Conservation (phyloP, 2,888 invertebrate genomes). For the Bunonema sp. region DNA sequence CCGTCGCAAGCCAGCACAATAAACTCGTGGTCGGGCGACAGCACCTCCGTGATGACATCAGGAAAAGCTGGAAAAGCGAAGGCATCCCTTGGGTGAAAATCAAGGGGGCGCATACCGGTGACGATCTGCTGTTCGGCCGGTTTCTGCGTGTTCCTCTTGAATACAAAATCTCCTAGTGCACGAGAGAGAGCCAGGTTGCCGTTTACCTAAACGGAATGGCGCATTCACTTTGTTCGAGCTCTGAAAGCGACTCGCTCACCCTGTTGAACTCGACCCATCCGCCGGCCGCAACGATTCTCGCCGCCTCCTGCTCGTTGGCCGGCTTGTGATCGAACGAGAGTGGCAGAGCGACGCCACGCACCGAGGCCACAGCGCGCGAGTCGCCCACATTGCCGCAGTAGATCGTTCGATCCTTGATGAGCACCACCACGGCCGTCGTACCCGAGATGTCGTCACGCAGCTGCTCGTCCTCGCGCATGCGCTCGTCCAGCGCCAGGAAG, state of each 20-base stretch:
- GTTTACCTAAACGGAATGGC: constrained; percentile 57
- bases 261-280: constrained; percentile 92
- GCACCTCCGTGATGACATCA: constrained; percentile 66
- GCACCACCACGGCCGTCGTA: constrained; percentile 69
- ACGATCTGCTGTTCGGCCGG: constrained; percentile 85
- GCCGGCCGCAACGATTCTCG: constrained; percentile 76
- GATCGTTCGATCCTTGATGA: constrained; percentile 62
- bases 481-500: constrained; percentile 76
- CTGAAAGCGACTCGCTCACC: constrained; percentile 1
- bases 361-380: constrained; percentile 77
- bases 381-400: constrained; percentile 94
- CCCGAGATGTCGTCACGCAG: constrained; percentile 82
- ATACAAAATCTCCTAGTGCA: constrained; percentile 88
- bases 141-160: constrained; percentile 74
- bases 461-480: constrained; percentile 64
- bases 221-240: background rate
- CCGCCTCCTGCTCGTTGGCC: constrained; percentile 63
- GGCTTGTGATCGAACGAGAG: constrained; percentile 88
- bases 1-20: constrained; percentile 91
- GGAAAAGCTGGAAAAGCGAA: constrained; percentile 61
- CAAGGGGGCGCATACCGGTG: constrained; percentile 60
- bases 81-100: constrained; percentile 3
- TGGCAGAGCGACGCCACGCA: constrained; percentile 62
- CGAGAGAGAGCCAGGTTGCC: constrained; percentile 77
- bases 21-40: constrained; percentile 85